Evolutionary conservation across 1,140 invertebrate species (phyloP).

Genomic region (Drosophila truncata): DNA sequence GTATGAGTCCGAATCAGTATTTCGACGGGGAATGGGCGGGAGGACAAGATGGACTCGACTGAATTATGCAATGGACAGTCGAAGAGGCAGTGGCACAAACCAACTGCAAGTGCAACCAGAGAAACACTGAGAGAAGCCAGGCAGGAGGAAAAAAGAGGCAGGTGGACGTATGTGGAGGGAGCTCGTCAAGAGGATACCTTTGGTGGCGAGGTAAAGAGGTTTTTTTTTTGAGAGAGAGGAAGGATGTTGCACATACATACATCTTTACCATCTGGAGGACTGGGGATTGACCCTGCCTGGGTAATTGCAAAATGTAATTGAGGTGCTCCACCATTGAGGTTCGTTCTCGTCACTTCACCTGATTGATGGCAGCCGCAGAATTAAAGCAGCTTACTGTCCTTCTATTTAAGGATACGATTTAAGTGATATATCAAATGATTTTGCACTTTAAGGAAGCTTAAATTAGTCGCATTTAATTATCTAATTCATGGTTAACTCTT

Average conservation of each 20-base stretch:
- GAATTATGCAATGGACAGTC: slow-evolving; percentile 57
- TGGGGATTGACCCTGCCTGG: slow-evolving; percentile 15
- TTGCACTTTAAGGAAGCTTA: neutral
- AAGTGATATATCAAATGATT: neutral
- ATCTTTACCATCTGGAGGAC: neutral
- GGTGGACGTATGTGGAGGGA: neutral
- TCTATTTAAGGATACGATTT: neutral
- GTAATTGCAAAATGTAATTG: slow-evolving; percentile 60
- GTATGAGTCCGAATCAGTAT: slow-evolving; percentile 44
- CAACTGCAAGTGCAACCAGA: slow-evolving; percentile 10
- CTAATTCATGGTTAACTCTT: neutral
- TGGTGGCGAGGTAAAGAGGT: slow-evolving; percentile 17
- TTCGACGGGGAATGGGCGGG: slow-evolving; percentile 10
- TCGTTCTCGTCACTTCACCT: slow-evolving; percentile 30
- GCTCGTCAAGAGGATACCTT: slow-evolving; percentile 44
- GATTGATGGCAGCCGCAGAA: slow-evolving; percentile 29
- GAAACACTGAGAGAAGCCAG: slow-evolving; percentile 19
- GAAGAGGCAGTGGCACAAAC: slow-evolving; percentile 16
- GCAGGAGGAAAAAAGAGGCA: neutral
- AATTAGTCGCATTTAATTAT: neutral
- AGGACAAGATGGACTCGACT: slow-evolving; percentile 38
- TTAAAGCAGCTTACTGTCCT: neutral
- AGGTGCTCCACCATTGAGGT: slow-evolving; percentile 34
- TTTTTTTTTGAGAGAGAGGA: neutral
- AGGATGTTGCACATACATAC: slow-evolving; percentile 18